Percentiles rank a stretch among this genome's conserved stretches.
phyloP scores from a whole-genome alignment of 2,113 vertebrate genomes.

The Cairina moschata region DNA sequence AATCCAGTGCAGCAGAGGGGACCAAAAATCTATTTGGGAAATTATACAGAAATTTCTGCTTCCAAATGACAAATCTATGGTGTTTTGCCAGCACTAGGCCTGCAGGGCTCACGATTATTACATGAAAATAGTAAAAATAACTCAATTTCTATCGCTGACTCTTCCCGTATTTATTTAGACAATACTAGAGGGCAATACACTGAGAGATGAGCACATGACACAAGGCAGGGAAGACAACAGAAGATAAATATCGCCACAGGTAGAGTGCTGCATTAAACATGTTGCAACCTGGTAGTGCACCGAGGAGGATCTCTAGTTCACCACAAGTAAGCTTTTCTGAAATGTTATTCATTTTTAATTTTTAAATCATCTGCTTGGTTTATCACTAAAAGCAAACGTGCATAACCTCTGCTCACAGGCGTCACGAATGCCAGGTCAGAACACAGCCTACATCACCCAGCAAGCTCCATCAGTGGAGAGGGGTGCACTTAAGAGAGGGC shows the following conservation, averaged over 20 bases:
- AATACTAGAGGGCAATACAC: slow-evolving; percentile 18
- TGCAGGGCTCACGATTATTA: slow-evolving; percentile 58
- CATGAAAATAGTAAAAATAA: slow-evolving; percentile 67
- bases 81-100: slow-evolving; percentile 49
- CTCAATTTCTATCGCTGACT: slow-evolving; percentile 51
- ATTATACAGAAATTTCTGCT: slow-evolving; percentile 39
- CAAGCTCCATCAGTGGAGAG: not conserved
- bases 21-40: slow-evolving; percentile 62
- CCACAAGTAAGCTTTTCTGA: not conserved
- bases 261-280: not conserved
- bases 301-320: not conserved
- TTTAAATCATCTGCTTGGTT: not conserved
- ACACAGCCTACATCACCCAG: not conserved
- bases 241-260: not conserved
- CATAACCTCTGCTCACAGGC: not conserved
- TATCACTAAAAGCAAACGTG: accelerated
- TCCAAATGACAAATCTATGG: slow-evolving; percentile 51
- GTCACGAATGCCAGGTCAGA: not conserved
- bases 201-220: not conserved
- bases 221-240: not conserved
- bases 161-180: slow-evolving; percentile 49
- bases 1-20: slow-evolving; percentile 71
- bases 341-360: not conserved
- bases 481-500: not conserved
- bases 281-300: not conserved